Percentiles rank a stretch among this genome's conserved stretches.
Conservation (phyloP, 2,888 invertebrate species). For the Drosophila longiperda region DNA sequence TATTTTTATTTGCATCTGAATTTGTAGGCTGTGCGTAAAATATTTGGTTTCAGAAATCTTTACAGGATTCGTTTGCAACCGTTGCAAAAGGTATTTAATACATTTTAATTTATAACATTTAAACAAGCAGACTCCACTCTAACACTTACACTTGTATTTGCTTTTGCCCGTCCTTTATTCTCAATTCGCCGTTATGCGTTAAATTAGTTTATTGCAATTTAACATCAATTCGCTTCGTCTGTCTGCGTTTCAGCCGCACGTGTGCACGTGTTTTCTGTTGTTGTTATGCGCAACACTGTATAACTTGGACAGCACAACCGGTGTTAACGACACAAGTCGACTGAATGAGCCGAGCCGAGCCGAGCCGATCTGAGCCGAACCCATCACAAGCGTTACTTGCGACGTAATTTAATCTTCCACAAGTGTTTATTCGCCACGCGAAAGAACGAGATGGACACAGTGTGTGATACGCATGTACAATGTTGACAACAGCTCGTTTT, state of each 20-base stretch:
- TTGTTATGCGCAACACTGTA: slow-evolving; percentile 38
- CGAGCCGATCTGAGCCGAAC: neutral
- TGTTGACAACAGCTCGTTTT: neutral
- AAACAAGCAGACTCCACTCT: slow-evolving; percentile 5
- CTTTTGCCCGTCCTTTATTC: neutral
- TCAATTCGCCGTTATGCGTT: slow-evolving; percentile 9
- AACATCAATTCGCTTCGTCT: slow-evolving; percentile 3
- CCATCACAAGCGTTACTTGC: slow-evolving; percentile 9
- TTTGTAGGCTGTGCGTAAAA: neutral
- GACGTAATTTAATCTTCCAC: neutral
- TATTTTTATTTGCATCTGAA: neutral
- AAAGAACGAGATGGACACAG: slow-evolving; percentile 1
- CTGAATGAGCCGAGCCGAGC: slow-evolving; percentile 8
- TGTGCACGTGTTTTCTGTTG: slow-evolving; percentile 71
- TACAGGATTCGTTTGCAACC: too few relatives aligned
- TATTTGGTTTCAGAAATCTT: neutral
- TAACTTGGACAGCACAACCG: slow-evolving; percentile 16
- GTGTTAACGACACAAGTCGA: slow-evolving; percentile 21
- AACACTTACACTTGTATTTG: neutral
- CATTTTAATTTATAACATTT: neutral
- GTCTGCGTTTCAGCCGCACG: slow-evolving; percentile 7
- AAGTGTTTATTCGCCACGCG: neutral
- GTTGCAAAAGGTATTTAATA: neutral
- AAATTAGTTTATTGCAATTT: slow-evolving; percentile 3
- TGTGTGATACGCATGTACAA: neutral